Evolutionary conservation across 1,140 invertebrate species (phyloP).

Genomic region (Panulirus ornatus): DNA sequence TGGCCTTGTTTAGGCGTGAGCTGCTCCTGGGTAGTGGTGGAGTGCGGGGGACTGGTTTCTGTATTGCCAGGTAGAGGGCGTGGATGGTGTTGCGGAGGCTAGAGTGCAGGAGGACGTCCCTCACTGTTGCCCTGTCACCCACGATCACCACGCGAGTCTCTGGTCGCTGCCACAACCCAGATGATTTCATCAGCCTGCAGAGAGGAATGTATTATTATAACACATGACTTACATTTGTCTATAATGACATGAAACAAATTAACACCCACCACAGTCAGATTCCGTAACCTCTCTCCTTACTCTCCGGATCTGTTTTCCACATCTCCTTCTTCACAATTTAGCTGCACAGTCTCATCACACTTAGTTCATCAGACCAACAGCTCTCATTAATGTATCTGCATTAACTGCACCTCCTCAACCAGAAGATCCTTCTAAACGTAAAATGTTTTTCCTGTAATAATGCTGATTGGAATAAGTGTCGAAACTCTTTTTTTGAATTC

Average conservation of each 20-base stretch:
- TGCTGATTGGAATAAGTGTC: no score
- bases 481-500: no score
- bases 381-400: no score
- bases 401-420: no score
- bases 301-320: no score
- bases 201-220: background rate
- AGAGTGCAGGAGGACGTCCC: background rate
- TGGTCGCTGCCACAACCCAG: background rate
- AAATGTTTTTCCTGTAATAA: no score
- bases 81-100: conserved; percentile 23
- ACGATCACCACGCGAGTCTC: conserved; percentile 19
- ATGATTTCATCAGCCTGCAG: background rate
- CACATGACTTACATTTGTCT: background rate
- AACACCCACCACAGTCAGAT: no score
- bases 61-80: background rate
- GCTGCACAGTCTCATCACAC: no score
- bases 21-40: background rate
- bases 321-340: no score
- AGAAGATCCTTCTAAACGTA: no score
- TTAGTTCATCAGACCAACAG: no score
- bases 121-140: background rate
- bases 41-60: background rate
- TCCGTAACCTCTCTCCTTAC: no score
- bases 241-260: background rate
- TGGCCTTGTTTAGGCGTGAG: background rate